A percentile compares a stretch with the other conserved stretches of the same genome.
Evolutionary conservation across 2,888 invertebrate species (phyloP).

Genomic region (Yponomeuta cagnagella): DNA sequence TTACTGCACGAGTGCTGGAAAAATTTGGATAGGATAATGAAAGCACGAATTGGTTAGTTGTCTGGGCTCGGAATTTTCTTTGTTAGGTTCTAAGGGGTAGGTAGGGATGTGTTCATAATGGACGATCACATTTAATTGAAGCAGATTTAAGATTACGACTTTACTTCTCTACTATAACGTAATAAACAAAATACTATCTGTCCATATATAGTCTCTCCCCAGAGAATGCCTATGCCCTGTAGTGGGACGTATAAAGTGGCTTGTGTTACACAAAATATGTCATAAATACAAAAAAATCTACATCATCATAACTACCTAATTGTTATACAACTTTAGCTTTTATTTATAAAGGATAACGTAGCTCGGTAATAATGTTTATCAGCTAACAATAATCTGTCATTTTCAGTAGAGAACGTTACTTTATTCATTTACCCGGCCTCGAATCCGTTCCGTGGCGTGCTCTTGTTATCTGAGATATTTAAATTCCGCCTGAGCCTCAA

Average conservation of each 20-base stretch:
- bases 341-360: too few species aligned
- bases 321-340: too few species aligned
- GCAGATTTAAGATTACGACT: too few species aligned
- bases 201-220: too few species aligned
- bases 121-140: neutral
- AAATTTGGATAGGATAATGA: slow-evolving; percentile 27
- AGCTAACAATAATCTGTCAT: neutral
- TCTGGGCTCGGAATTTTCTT: neutral
- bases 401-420: neutral
- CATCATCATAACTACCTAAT: too few species aligned
- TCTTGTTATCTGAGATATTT: slow-evolving; percentile 70
- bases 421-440: neutral
- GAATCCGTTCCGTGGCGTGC: slow-evolving; percentile 47
- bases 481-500: slow-evolving; percentile 60
- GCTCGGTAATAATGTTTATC: neutral
- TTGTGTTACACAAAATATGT: too few species aligned
- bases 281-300: too few species aligned
- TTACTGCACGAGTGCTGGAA: slow-evolving; percentile 18
- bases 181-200: too few species aligned
- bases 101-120: neutral
- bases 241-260: too few species aligned
- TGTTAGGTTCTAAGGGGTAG: neutral
- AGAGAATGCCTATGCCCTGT: too few species aligned
- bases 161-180: too few species aligned
- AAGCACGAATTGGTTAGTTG: neutral